phyloP scores from a whole-genome alignment of 2,797 vertebrate species.

The Microchirus variegatus region DNA sequence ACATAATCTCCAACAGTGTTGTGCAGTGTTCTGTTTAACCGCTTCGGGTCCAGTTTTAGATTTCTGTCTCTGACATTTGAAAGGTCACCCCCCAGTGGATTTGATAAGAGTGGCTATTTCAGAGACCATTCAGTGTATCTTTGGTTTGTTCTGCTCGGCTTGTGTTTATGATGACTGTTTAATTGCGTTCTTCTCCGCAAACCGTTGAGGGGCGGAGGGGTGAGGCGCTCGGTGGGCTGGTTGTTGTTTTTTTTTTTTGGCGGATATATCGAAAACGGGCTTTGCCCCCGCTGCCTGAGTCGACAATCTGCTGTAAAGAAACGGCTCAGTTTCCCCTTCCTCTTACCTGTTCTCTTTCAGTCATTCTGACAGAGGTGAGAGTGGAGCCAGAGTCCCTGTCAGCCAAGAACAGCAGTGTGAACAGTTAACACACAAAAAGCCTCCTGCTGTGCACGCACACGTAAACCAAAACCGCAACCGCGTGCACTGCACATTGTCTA shows the following conservation, averaged over 20 bases:
- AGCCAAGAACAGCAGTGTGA: conserved; percentile 46
- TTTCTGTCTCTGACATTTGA: conserved; percentile 64
- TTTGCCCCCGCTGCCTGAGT: conserved; percentile 33
- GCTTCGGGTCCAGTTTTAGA: conserved; percentile 45
- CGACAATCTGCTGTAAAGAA: conserved; percentile 46
- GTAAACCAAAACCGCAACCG: conserved; percentile 19
- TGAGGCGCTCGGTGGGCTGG: conserved; percentile 12
- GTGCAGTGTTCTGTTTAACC: conserved; percentile 36
- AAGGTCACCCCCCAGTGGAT: conserved; percentile 64
- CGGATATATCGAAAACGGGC: background rate
- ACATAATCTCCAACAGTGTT: conserved; percentile 23
- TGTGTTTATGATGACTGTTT: conserved; percentile 66
- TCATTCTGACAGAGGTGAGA: conserved; percentile 55
- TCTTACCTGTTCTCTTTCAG: conserved; percentile 52
- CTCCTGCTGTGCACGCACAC: conserved; percentile 26
- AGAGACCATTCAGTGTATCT: conserved; percentile 40
- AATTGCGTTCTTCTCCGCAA: conserved; percentile 52
- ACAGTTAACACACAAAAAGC: conserved; percentile 48
- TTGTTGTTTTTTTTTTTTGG: conserved; percentile 10
- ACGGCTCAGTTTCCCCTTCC: conserved; percentile 41
- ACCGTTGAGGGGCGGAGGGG: conserved; percentile 39
- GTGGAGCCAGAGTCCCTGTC: conserved; percentile 40
- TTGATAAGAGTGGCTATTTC: conserved; percentile 64
- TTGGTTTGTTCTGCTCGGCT: conserved; percentile 55
- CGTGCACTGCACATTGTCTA: conserved; percentile 29